Conservation (phyloP, 2,888 invertebrate species). For the Corythucha ciliata region DNA sequence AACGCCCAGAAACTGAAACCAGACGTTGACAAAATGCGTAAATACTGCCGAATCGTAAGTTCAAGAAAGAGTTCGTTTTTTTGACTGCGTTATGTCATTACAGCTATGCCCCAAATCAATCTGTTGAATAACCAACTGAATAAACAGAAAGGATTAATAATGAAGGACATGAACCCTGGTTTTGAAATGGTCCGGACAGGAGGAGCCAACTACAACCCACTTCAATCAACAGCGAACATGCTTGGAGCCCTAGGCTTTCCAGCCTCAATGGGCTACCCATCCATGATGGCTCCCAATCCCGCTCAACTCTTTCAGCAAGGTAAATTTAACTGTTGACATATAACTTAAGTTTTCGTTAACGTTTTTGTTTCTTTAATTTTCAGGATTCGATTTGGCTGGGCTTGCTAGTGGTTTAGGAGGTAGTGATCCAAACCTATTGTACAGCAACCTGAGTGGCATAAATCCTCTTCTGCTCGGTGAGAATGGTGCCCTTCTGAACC, state of each 20-base stretch:
- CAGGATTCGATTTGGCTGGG: conserved; percentile 41
- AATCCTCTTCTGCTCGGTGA: conserved; percentile 41
- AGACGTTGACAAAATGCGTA: conserved; percentile 14
- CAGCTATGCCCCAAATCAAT: too few species aligned
- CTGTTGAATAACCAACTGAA: too few species aligned
- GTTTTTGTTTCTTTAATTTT: conserved; percentile 1
- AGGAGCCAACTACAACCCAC: conserved; percentile 27
- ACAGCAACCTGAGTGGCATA: conserved; percentile 42
- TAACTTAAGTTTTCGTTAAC: neutral
- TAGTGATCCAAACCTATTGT: conserved; percentile 39
- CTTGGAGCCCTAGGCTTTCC: conserved; percentile 35
- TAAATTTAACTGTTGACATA: conserved; percentile 62
- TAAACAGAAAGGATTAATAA: conserved; percentile 42
- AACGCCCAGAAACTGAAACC: conserved; percentile 17
- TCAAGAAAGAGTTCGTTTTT: neutral
- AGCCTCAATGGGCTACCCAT: conserved; percentile 39
- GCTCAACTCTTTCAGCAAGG: conserved; percentile 77
- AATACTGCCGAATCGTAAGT: neutral
- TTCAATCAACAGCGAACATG: conserved; percentile 31
- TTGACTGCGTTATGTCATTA: neutral
- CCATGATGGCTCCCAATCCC: conserved; percentile 51
- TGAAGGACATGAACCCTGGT: conserved; percentile 44
- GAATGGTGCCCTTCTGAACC: conserved; percentile 34
- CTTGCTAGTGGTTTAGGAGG: conserved; percentile 40
- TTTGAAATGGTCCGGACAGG: conserved; percentile 49